Conservation (phyloP, 2,113 vertebrate genomes). For the Mionectes macconnelli region DNA sequence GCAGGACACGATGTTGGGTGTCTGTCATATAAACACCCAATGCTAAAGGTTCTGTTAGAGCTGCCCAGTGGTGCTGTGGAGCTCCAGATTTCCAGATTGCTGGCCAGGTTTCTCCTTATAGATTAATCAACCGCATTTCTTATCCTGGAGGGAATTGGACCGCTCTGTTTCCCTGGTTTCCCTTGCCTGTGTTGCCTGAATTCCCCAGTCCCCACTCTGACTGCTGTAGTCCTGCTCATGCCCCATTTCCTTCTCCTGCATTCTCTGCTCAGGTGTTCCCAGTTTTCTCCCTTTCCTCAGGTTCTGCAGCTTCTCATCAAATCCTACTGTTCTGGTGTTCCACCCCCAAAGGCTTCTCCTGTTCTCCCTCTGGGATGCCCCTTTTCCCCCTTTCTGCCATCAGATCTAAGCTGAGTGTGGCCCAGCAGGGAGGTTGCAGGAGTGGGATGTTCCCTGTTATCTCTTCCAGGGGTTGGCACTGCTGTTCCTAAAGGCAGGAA, state of each 20-base stretch:
- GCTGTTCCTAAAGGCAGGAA: neutral
- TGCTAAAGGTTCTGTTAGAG: neutral
- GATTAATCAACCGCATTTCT: neutral
- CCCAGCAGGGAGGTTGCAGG: neutral
- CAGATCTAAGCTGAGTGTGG: neutral
- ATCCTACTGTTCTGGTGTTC: neutral
- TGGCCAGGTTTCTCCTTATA: neutral
- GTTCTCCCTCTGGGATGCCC: neutral
- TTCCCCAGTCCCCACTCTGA: neutral
- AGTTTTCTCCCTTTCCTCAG: neutral
- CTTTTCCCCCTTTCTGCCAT: neutral
- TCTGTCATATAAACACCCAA: neutral
- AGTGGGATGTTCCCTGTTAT: neutral
- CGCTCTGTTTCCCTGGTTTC: neutral
- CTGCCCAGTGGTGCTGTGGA: neutral
- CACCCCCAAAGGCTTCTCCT: neutral
- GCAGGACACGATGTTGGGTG: fast-evolving
- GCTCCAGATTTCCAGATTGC: neutral
- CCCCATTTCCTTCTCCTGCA: neutral
- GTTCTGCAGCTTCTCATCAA: neutral
- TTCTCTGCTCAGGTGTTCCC: neutral
- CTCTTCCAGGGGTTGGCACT: neutral
- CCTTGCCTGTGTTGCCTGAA: neutral
- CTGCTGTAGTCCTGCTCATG: neutral
- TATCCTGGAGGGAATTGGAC: fast-evolving